phyloP scores from a whole-genome alignment of 2,888 invertebrate genomes.

The Xanthorhoe designata region DNA sequence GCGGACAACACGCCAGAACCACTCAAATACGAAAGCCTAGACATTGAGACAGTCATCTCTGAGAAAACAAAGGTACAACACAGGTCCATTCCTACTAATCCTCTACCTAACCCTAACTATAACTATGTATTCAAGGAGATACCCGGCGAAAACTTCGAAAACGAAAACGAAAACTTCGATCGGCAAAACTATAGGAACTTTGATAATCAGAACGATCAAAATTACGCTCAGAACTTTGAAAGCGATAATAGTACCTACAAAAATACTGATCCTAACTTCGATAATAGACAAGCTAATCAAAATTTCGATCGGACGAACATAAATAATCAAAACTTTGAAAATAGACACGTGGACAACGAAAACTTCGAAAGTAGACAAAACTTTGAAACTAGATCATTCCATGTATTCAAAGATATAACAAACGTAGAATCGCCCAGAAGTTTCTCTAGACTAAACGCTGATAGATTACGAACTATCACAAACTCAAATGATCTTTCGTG shows the following conservation, averaged over 20 bases:
- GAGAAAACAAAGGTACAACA: slow-evolving; percentile 84
- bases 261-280: slow-evolving; percentile 34
- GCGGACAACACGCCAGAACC: slow-evolving; percentile 77
- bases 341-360: slow-evolving; percentile 10
- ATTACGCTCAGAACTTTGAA: slow-evolving; percentile 8
- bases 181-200: slow-evolving; percentile 14
- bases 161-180: background rate
- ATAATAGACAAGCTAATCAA: slow-evolving; percentile 26
- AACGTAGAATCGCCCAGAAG: slow-evolving; percentile 72
- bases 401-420: slow-evolving; percentile 53
- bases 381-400: slow-evolving; percentile 44
- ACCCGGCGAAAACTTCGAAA: slow-evolving; percentile 30
- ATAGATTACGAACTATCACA: slow-evolving; percentile 72
- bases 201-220: slow-evolving; percentile 8
- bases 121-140: slow-evolving; percentile 52
- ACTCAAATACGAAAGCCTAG: slow-evolving; percentile 67
- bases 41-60: slow-evolving; percentile 71
- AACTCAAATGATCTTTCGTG: slow-evolving; percentile 66
- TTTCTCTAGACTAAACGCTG: slow-evolving; percentile 78
- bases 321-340: slow-evolving; percentile 28
- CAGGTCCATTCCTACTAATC: slow-evolving; percentile 81
- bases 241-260: slow-evolving; percentile 8
- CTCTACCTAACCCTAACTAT: slow-evolving; percentile 63
- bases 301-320: slow-evolving; percentile 16
- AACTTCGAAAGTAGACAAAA: slow-evolving; percentile 14